These are phyloP conservation scores for Panulirus ornatus DNA, from an alignment of 1,140 invertebrate genomes.

Conservation along the genomic window DNA sequence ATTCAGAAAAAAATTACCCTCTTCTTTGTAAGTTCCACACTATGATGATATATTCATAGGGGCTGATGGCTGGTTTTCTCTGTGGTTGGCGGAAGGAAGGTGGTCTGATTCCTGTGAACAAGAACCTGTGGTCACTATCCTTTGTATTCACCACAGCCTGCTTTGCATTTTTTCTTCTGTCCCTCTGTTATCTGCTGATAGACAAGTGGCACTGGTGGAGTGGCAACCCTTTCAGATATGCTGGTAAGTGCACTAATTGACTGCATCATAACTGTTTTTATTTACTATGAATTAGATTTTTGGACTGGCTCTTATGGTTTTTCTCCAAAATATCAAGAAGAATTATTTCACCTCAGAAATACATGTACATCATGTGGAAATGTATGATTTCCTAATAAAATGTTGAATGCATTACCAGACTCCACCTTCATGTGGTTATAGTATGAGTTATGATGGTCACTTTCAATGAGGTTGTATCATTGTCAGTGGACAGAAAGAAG, in stretches of 20 bases:
- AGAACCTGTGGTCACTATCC: slow-evolving; percentile 83
- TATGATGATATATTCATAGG: background rate
- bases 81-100: slow-evolving; percentile 79
- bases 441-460: too few relatives aligned
- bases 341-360: too few relatives aligned
- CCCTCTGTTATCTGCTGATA: slow-evolving; percentile 80
- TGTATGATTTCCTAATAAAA: too few relatives aligned
- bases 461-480: too few relatives aligned
- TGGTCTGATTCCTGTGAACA: slow-evolving; percentile 82
- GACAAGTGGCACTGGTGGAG: slow-evolving; percentile 80
- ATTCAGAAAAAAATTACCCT: too few relatives aligned
- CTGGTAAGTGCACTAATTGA: slow-evolving; percentile 75
- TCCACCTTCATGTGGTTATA: too few relatives aligned
- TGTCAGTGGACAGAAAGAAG: too few relatives aligned
- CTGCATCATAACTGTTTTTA: background rate
- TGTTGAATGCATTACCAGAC: too few relatives aligned
- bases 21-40: too few relatives aligned
- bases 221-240: slow-evolving; percentile 81
- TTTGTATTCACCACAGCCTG: slow-evolving; percentile 80
- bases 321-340: too few relatives aligned
- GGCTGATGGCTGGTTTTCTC: slow-evolving; percentile 79
- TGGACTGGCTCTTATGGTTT: too few relatives aligned
- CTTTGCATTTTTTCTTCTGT: slow-evolving; percentile 80
- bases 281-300: background rate
- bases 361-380: too few relatives aligned